phyloP scores from a whole-genome alignment of 1,140 invertebrate species.

The Varroa destructor region DNA sequence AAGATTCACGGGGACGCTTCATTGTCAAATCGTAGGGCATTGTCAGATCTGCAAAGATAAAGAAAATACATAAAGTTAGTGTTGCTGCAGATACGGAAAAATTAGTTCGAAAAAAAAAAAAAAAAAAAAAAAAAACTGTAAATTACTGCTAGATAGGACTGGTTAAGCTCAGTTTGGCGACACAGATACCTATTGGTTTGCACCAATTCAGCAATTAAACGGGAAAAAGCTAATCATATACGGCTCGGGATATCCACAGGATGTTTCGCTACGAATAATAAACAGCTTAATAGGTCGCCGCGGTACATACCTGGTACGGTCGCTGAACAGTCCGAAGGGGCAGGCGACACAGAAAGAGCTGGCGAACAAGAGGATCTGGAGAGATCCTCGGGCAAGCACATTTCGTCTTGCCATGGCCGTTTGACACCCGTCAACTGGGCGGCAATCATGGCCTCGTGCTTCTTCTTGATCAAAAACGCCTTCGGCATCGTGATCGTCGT shows the following conservation, averaged over 20 bases:
- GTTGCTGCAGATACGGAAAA: neutral
- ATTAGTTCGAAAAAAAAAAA: neutral
- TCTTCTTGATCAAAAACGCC: slow-evolving; percentile 26
- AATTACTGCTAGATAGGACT: no score
- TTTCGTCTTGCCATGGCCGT: slow-evolving; percentile 16
- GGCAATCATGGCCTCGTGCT: slow-evolving; percentile 25
- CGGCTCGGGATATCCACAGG: no score
- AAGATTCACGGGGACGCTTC: neutral
- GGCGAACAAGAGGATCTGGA: slow-evolving; percentile 12
- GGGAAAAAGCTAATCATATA: no score
- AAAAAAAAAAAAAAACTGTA: no score
- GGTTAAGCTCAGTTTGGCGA: no score
- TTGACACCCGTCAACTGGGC: slow-evolving; percentile 23
- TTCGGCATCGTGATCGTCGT: slow-evolving; percentile 17
- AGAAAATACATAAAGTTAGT: neutral
- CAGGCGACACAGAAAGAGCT: neutral
- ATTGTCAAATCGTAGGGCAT: slow-evolving; percentile 17
- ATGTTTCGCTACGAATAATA: no score
- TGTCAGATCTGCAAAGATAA: neutral
- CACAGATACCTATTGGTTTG: no score
- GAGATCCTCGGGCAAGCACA: slow-evolving; percentile 15
- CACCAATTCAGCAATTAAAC: no score
- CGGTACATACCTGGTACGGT: slow-evolving; percentile 19
- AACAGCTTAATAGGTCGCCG: neutral
- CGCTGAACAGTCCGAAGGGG: slow-evolving; percentile 19